These are phyloP conservation scores for Mellilla xanthometata DNA, from an alignment of 2,888 invertebrate species.

Conservation along the genomic window DNA sequence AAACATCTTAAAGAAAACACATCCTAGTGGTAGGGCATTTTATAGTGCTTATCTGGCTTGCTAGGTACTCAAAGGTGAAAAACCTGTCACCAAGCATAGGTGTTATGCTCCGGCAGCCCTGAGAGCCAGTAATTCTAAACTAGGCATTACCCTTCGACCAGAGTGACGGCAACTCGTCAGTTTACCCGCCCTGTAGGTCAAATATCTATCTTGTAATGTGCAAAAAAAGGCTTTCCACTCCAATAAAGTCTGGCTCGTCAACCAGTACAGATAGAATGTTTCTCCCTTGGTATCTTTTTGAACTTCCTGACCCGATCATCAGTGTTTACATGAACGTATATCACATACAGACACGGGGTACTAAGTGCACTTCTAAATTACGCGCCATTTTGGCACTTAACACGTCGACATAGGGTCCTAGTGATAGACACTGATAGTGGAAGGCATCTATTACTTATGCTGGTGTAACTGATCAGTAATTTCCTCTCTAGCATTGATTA, in stretches of 20 bases:
- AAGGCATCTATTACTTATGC: slow-evolving; percentile 9
- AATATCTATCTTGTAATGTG: too few relatives aligned
- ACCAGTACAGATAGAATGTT: not conserved
- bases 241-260: not conserved
- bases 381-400: slow-evolving; percentile 12
- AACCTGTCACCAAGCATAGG: too few relatives aligned
- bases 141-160: too few relatives aligned
- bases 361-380: slow-evolving; percentile 5
- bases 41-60: too few relatives aligned
- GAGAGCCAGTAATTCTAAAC: too few relatives aligned
- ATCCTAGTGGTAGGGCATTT: too few relatives aligned
- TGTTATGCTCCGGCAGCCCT: too few relatives aligned
- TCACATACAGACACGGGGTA: slow-evolving; percentile 1
- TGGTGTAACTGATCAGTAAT: slow-evolving; percentile 15
- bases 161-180: too few relatives aligned
- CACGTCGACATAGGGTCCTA: slow-evolving; percentile 5
- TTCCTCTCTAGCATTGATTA: slow-evolving; percentile 20
- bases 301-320: slow-evolving; percentile 10
- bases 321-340: slow-evolving; percentile 17
- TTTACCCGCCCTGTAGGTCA: too few relatives aligned
- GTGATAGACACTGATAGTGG: not conserved
- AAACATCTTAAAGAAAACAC: too few relatives aligned
- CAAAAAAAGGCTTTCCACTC: too few relatives aligned
- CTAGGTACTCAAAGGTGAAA: too few relatives aligned
- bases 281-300: slow-evolving; percentile 1